Conservation (phyloP, 2,888 invertebrate species). For the Caenorhabditis imperialis region DNA sequence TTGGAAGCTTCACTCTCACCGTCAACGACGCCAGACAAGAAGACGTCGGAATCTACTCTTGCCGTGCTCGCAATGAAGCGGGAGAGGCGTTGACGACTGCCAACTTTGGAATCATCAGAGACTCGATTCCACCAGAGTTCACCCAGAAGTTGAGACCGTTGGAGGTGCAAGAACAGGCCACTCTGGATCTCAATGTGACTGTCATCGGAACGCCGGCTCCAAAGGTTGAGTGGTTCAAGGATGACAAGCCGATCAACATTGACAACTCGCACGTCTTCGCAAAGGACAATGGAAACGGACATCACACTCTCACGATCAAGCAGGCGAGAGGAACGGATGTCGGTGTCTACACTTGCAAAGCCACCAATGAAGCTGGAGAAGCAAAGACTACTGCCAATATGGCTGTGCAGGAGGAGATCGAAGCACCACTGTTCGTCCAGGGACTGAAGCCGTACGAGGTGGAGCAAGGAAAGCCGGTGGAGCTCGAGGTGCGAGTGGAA, state of each 20-base stretch:
- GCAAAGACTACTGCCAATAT: slow-evolving; percentile 66
- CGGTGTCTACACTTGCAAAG: slow-evolving; percentile 65
- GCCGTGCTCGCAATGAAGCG: slow-evolving; percentile 64
- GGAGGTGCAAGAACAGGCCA: slow-evolving; percentile 85
- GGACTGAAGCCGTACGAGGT: slow-evolving; percentile 67
- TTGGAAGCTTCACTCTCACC: slow-evolving; percentile 81
- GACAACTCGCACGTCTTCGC: slow-evolving; percentile 80
- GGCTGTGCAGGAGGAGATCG: slow-evolving; percentile 69
- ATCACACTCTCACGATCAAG: slow-evolving; percentile 60
- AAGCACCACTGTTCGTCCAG: slow-evolving; percentile 70
- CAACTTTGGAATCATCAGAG: slow-evolving; percentile 58
- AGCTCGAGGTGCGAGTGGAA: slow-evolving; percentile 87
- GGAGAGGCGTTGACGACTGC: slow-evolving; percentile 76
- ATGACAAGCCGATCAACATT: slow-evolving; percentile 79
- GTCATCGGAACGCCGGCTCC: slow-evolving; percentile 77
- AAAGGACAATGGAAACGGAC: slow-evolving; percentile 82
- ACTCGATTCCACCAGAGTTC: slow-evolving; percentile 84
- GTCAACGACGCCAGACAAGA: slow-evolving; percentile 57
- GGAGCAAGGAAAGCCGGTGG: slow-evolving; percentile 82
- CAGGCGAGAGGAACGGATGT: slow-evolving; percentile 62
- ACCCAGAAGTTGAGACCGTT: slow-evolving; percentile 85
- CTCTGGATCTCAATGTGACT: slow-evolving; percentile 52
- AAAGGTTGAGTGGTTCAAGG: slow-evolving; percentile 95
- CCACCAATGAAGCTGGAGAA: slow-evolving; percentile 65
- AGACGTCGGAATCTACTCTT: slow-evolving; percentile 64